phyloP scores from a whole-genome alignment of 1,140 invertebrate genomes.

The Hestina assimilis region DNA sequence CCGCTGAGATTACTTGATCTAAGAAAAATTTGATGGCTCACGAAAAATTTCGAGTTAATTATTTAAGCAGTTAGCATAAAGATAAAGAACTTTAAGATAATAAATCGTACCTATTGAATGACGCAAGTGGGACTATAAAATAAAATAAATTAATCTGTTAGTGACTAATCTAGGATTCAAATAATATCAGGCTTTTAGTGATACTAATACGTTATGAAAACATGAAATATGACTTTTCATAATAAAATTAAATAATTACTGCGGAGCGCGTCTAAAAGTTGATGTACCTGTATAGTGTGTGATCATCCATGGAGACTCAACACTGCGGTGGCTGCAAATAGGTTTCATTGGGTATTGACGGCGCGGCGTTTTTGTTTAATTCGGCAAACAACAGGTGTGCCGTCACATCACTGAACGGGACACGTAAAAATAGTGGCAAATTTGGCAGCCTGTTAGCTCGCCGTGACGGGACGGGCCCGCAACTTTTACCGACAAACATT shows the following conservation, averaged over 20 bases:
- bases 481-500: constrained; percentile 45
- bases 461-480: constrained; percentile 36
- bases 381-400: constrained; percentile 60
- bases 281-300: neutral
- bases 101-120: too few relatives aligned
- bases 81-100: too few relatives aligned
- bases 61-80: too few relatives aligned
- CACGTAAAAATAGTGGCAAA: constrained; percentile 71
- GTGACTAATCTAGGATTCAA: too few relatives aligned
- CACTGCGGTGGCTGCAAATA: constrained; percentile 23
- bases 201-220: too few relatives aligned
- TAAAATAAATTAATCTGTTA: too few relatives aligned
- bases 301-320: constrained; percentile 15
- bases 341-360: constrained; percentile 26
- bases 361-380: constrained; percentile 35
- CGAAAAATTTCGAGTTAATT: too few relatives aligned
- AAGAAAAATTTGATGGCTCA: too few relatives aligned
- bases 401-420: constrained; percentile 61
- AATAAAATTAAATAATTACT: neutral
- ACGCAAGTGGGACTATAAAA: too few relatives aligned
- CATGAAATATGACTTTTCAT: too few relatives aligned
- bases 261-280: neutral
- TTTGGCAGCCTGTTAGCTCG: constrained; percentile 67
- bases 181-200: too few relatives aligned
- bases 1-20: too few relatives aligned